Percentiles rank a stretch among this genome's conserved stretches.
phyloP scores from a whole-genome alignment of 2,888 invertebrate species.

The Zelleria hepariella region DNA sequence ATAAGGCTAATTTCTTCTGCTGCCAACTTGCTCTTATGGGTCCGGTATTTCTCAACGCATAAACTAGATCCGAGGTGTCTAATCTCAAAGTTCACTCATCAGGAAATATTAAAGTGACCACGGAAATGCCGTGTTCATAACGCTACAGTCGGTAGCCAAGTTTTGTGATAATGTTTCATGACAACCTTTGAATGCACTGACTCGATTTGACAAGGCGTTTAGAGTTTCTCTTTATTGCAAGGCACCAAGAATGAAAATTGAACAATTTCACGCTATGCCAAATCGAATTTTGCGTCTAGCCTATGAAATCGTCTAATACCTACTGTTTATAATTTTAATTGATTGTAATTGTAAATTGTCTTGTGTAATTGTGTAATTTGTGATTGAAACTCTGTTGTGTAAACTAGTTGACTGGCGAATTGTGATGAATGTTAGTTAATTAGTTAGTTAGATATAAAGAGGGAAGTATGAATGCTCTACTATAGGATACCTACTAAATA shows the following conservation, averaged over 20 bases:
- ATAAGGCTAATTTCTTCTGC: neutral
- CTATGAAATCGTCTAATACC: neutral
- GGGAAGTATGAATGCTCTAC: neutral
- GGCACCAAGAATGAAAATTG: neutral
- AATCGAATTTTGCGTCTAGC: neutral
- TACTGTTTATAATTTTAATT: neutral
- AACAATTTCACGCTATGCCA: neutral
- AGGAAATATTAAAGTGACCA: neutral
- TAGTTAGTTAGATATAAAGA: neutral
- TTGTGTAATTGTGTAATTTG: neutral
- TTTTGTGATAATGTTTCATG: neutral
- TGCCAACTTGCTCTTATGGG: neutral
- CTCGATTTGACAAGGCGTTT: neutral
- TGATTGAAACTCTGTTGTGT: neutral
- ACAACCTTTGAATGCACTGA: neutral
- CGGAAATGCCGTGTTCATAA: neutral
- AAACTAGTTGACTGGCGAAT: too few species aligned
- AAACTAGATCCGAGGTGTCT: neutral
- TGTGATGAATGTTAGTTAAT: neutral
- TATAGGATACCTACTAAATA: too few species aligned
- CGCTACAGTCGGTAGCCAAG: neutral
- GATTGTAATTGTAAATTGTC: neutral
- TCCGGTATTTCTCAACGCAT: neutral
- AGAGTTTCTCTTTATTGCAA: neutral
- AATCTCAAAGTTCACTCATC: neutral